Base-by-base conservation (phyloP, 2,113 vertebrate species). In the Lycaon pictus region DNA sequence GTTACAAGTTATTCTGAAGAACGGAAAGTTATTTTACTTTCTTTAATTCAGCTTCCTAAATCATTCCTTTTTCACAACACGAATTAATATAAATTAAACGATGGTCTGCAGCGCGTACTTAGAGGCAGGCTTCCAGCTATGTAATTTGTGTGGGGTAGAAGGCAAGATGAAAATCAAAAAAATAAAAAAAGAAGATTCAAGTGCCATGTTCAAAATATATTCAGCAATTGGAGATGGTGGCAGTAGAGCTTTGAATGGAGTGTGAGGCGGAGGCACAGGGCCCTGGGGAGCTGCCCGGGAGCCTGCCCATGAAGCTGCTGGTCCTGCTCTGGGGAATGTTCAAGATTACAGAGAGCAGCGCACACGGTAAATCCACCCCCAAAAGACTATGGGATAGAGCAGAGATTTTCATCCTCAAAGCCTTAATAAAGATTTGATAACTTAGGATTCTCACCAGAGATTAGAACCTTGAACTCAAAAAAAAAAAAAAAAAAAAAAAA, bases 251-350 rank as follows among this genome's bases (percentile, higher is more conserved):
- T 63, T 32, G 16, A 63, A 29, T 22, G 0, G 1, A 72, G 19
- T 8, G 0, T 3, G 17, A 65, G 58, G 10, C 1, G 22, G 27
- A 11, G 27, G 11, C 4, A 32, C 1, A 3, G 55, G 22, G 27
- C 7, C 22, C 65, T 81, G 3, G 17, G 29, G 1, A 2, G 0
- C 4, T 13, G 1, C 6, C 0, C 0, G 1, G 55, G 2, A 11
- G 19, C 1, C 19, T 7, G 20, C 20, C 11, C 43, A 27, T 16
- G 56, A 60, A 62, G 60, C 27, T 85, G 43, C 29, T 48, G 23
- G 37, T 17, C 37, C 19, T 43, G 58, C 71, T 29, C 23, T 37
- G 51, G 51, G 37, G 62, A 23, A 10, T 51, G 16, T 37, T 32
- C 62, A 15, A 1, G 13, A 19, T 53, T 19, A 5, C 27, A 27